Base-by-base conservation (phyloP, 2,888 invertebrate genomes). In the Rhamnusium bicolor region DNA sequence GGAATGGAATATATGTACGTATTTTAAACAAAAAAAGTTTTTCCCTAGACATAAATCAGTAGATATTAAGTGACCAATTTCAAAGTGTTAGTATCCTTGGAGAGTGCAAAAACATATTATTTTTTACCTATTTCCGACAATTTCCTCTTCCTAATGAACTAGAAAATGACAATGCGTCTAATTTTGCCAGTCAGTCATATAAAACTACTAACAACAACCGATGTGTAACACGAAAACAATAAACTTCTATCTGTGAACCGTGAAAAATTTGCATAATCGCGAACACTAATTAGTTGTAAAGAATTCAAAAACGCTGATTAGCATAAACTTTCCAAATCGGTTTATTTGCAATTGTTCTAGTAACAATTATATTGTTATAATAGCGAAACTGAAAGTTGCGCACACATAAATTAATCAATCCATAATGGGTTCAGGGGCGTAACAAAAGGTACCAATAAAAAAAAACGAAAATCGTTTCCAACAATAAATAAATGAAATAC, bases 321-420 rank as follows among this genome's bases (percentile, higher is more conserved):
- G 49, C 51, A 24, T 53, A 51, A 65, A 65, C 65, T 65, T 65
- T 65, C 65, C 65, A 65, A 65, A 65, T 32, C 32, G 53, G 27
- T 65, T 18, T 65, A n/a, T 53, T 24, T 29, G 65, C 65, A 65
- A 65, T 53, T 53, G 53, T 53, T 65, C 65, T 49, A 29, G 65
- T 21, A 51, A 49, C 49, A 63, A 65, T 65, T 53, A 53, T 49
- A 32, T 58, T 32, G n/a, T 63, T 53, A 65, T 65, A 53, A 51
- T 65, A 53, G 65, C 65, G 65, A 65, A 65, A 65, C 51, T 16
- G 65, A 65, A 65, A 65, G 65, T 65, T 65, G 53, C 65, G 53
- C 65, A 47, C 65, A 53, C 53, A 53, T 53, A 47, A 53, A 65
- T 65, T 53, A 65, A 65, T 51, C 32, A 65, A 65, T 51, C 32